Evolutionary conservation across 2,888 invertebrate genomes (phyloP), one percentile per base, ranked within the genome.

Genomic region (Phragmatobia fuliginosa): DNA sequence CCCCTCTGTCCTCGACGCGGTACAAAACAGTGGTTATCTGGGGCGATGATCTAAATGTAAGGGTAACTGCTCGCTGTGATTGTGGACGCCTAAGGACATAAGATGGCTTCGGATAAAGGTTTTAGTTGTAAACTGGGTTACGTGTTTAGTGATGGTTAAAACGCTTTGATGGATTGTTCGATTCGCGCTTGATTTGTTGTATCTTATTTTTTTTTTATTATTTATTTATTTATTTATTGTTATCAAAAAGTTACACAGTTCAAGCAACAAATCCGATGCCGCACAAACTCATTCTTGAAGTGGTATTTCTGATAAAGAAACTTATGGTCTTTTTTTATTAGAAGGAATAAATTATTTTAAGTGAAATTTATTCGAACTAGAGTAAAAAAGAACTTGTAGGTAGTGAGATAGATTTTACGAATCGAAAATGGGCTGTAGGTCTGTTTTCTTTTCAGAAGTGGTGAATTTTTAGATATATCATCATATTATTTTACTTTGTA

Each of bases 41-140:
- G 73, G 69, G 81, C 86, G 87, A 88, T 90, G 89, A 92, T 93
- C 93, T 91, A 87, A 91, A 89, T 89, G 90, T 88, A 88, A 86
- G 89, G 90, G 88, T 80, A 76, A 72, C 78, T 82, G 80, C 81
- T 79, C 82, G 82, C 83, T 78, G 85, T 86, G 90, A 92, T 91
- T 90, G 87, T 88, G 79, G 86, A 80, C 88, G 89, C 90, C 90
- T 85, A 85, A 87, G 88, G 91, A 89, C 89, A 88, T 75, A 83
- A 88, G 90, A 91, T 91, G 87, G 92, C 87, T 88, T 83, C 80
- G 85, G 86, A 85, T 88, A 90, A 89, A 79, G 75, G 73, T 74
- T 67, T 56, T 65, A 73, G 66, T 80, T 81, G 77, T 78, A 82
- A 83, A 83, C 84, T 80, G 80, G 81, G 75, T 81, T 84, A 83